These are phyloP conservation scores for Hyperoplus immaculatus DNA, from an alignment of 2,797 vertebrate species.

Conservation along the genomic window DNA sequence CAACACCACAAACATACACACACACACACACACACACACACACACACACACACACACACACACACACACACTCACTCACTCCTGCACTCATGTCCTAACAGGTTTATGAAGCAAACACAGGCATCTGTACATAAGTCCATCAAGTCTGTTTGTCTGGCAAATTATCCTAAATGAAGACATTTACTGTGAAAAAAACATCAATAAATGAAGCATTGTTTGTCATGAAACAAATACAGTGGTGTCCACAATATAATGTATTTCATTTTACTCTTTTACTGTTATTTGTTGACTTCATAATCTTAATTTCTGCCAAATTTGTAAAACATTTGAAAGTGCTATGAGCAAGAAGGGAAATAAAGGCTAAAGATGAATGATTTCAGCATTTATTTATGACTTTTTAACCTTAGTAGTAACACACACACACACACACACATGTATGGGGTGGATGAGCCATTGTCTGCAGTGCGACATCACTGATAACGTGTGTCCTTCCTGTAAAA, in stretches of 20 bases:
- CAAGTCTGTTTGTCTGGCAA: neutral
- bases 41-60: conserved; percentile 29
- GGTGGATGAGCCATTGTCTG: conserved; percentile 46
- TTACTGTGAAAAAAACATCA: neutral
- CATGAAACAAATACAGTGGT: neutral
- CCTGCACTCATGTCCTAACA: neutral
- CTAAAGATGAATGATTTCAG: no score
- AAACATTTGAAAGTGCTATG: no score
- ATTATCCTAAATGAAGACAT: neutral
- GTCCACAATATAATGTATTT: neutral
- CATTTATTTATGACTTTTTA: neutral
- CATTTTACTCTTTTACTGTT: neutral
- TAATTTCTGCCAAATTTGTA: neutral
- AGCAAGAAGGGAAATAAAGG: no score
- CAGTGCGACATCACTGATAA: conserved; percentile 27
- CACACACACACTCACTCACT: neutral
- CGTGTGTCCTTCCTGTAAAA: conserved; percentile 33
- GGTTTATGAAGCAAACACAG: conserved; percentile 11
- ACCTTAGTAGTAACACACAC: neutral
- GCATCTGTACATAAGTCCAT: neutral
- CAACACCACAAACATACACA: conserved; percentile 11
- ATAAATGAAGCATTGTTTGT: neutral
- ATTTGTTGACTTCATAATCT: no score
- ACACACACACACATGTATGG: neutral
- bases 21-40: conserved; percentile 10